These are phyloP conservation scores for Propithecus deckenii DNA, from an alignment of 2,797 vertebrate genomes.

Conservation along the genomic window DNA sequence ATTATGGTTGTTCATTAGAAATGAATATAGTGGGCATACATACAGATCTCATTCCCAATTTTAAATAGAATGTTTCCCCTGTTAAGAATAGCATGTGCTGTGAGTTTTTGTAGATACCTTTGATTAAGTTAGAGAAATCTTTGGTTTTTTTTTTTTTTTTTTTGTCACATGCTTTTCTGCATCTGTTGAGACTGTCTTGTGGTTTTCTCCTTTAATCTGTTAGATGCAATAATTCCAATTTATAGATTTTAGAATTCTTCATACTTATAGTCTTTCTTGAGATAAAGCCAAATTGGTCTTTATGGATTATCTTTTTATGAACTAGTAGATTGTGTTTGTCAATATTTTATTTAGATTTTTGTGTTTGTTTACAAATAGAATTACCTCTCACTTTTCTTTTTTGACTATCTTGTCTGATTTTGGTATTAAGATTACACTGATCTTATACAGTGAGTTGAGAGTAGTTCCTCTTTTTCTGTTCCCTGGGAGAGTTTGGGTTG, in stretches of 20 bases:
- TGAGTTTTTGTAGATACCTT: background rate
- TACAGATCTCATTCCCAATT: background rate
- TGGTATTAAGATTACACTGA: background rate
- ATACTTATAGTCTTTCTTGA: background rate
- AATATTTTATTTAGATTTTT: background rate
- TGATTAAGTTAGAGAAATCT: background rate
- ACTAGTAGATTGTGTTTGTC: background rate
- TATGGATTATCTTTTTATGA: background rate
- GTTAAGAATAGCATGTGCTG: background rate
- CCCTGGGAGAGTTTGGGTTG: background rate
- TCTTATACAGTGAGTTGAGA: background rate
- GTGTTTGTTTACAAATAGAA: background rate
- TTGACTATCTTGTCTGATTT: background rate
- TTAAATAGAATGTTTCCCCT: background rate
- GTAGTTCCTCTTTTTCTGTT: background rate
- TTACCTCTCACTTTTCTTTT: background rate
- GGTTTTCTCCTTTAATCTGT: background rate
- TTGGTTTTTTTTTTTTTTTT: background rate
- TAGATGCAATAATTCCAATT: background rate
- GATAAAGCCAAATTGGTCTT: slow-evolving; percentile 26
- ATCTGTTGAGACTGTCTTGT: background rate
- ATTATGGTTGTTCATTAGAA: background rate
- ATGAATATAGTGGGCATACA: background rate
- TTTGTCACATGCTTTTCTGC: background rate
- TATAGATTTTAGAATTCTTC: slow-evolving; percentile 14